These are phyloP conservation scores for Palythoa caribaeorum DNA, from an alignment of 92 coral and sea anemone genomes.

Conservation along the genomic window DNA sequence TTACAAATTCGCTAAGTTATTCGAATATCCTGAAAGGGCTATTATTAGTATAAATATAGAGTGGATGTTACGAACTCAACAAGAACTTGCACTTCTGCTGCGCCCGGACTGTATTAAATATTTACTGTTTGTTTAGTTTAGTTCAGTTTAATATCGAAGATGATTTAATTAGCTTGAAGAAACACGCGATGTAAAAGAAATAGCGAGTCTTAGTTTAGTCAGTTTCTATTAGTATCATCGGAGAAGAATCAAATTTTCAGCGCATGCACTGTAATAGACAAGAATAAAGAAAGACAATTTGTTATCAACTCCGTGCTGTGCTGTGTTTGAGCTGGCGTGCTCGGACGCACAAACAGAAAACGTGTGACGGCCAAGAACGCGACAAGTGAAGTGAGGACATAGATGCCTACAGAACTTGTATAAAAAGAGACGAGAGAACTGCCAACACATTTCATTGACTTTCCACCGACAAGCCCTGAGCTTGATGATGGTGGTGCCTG, in stretches of 20 bases:
- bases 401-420: slow-evolving; percentile 27
- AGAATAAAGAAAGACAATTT: not conserved
- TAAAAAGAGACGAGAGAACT: slow-evolving; percentile 39
- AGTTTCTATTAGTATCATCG: too few species aligned
- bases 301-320: slow-evolving; percentile 1
- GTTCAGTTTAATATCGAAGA: too few species aligned
- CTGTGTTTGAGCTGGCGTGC: slow-evolving; percentile 5
- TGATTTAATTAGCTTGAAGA: too few species aligned
- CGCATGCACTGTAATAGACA: too few species aligned
- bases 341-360: not conserved
- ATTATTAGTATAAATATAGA: too few species aligned
- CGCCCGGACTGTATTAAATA: not conserved
- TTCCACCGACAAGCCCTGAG: slow-evolving; percentile 38
- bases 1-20: too few species aligned
- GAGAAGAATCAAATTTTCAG: too few species aligned
- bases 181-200: too few species aligned
- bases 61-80: too few species aligned
- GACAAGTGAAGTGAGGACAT: not conserved
- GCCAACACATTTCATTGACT: slow-evolving; percentile 37
- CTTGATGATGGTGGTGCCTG: slow-evolving; percentile 22
- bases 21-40: too few species aligned
- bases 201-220: not conserved
- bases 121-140: slow-evolving; percentile 13
- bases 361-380: too few species aligned
- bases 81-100: not conserved